Conservation (phyloP, 1,140 invertebrate species). For the Babylonia areolata region DNA sequence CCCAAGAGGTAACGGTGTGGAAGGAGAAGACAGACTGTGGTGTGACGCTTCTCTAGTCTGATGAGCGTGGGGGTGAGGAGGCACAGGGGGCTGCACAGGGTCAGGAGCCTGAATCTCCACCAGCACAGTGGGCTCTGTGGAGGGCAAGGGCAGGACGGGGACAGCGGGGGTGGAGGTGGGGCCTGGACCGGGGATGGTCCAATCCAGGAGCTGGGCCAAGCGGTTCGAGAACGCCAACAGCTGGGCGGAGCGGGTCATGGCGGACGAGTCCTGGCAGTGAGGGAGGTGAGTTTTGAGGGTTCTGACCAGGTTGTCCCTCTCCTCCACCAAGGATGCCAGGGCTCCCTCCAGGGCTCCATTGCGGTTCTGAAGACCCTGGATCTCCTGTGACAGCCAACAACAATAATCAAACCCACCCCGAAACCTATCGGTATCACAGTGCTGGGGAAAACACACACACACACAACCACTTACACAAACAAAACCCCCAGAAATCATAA, state of each 20-base stretch:
- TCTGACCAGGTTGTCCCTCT: conserved; percentile 41
- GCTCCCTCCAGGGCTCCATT: conserved; percentile 42
- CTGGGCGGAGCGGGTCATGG: conserved; percentile 34
- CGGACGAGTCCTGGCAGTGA: conserved; percentile 37
- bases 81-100: neutral
- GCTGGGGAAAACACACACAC: no score
- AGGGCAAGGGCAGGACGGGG: neutral
- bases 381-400: conserved; percentile 34
- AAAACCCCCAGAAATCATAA: no score
- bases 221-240: conserved; percentile 27
- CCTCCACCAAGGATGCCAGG: conserved; percentile 35
- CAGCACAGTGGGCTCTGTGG: neutral
- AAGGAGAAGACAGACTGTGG: neutral
- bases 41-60: neutral
- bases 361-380: conserved; percentile 41
- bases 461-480: no score
- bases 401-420: no score
- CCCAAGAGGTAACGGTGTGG: neutral
- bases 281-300: conserved; percentile 47
- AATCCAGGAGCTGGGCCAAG: conserved; percentile 35
- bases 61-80: neutral
- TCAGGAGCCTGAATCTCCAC: conserved; percentile 23
- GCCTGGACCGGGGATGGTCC: conserved; percentile 2
- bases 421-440: no score
- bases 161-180: neutral